These are phyloP conservation scores for Arion vulgaris DNA, from an alignment of 1,140 invertebrate genomes.

Conservation along the genomic window DNA sequence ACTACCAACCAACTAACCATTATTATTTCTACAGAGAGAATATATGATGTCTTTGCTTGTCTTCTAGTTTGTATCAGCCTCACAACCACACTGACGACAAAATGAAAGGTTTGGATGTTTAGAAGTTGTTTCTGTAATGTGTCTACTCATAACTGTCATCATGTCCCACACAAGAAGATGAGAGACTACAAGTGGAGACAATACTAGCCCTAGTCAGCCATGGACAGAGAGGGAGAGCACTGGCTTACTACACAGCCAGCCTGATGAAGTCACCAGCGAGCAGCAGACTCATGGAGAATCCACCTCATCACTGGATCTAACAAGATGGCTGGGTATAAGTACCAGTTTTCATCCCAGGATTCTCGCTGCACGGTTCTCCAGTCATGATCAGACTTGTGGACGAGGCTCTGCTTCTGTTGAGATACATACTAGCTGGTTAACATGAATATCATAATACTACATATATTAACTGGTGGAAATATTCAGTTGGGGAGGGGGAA, in stretches of 20 bases:
- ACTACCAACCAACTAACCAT: too few relatives aligned
- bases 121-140: neutral
- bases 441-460: conserved; percentile 2
- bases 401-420: conserved; percentile 35
- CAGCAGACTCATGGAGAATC: conserved; percentile 27
- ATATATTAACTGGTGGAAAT: too few relatives aligned
- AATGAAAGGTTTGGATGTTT: neutral
- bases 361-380: conserved; percentile 40
- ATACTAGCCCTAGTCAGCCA: conserved; percentile 15
- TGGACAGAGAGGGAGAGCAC: neutral
- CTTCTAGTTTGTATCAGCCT: conserved; percentile 9
- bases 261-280: conserved; percentile 17
- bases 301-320: conserved; percentile 22
- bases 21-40: too few relatives aligned
- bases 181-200: neutral
- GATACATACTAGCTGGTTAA: conserved; percentile 30
- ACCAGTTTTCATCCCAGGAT: conserved; percentile 11
- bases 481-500: too few relatives aligned
- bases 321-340: neutral
- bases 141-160: neutral
- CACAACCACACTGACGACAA: conserved; percentile 20
- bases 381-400: conserved; percentile 38
- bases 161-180: conserved; percentile 3
- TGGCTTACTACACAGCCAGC: conserved; percentile 2
- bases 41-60: neutral